Conservation (phyloP, 2,888 invertebrate species). For the Sarcophaga carnaria region DNA sequence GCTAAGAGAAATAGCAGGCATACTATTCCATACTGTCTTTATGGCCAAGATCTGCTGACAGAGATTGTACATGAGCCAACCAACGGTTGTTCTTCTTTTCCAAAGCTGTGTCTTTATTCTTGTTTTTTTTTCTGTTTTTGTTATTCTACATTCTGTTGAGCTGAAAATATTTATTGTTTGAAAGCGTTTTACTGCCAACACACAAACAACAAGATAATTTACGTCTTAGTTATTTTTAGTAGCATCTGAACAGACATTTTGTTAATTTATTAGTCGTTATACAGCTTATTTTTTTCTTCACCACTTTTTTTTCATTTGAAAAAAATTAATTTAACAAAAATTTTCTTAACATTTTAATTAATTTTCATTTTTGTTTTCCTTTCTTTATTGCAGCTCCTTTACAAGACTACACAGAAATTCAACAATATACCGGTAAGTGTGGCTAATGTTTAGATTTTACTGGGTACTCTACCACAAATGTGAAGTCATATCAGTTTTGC, state of each 20-base stretch:
- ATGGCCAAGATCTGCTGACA: constrained; percentile 49
- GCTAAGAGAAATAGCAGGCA: background rate
- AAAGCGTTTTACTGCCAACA: constrained; percentile 47
- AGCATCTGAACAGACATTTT: constrained; percentile 55
- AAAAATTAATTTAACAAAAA: constrained; percentile 18
- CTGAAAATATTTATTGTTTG: constrained; percentile 50
- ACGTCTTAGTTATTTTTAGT: constrained; percentile 56
- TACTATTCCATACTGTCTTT: constrained; percentile 20
- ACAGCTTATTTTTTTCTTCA: background rate
- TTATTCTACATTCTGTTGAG: constrained; percentile 10
- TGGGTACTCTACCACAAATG: background rate
- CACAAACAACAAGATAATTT: constrained; percentile 52
- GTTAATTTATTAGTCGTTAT: constrained; percentile 48
- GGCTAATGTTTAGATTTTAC: background rate
- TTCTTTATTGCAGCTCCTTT: constrained; percentile 86
- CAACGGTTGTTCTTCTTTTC: constrained; percentile 28
- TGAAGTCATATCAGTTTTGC: background rate
- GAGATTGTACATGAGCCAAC: constrained; percentile 43
- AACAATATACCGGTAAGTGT: constrained; percentile 85
- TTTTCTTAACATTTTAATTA: constrained; percentile 59
- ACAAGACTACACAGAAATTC: constrained; percentile 85
- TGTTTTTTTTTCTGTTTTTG: constrained; percentile 28
- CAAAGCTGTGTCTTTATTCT: constrained; percentile 8
- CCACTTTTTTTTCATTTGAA: constrained; percentile 20
- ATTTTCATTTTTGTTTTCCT: constrained; percentile 68